Evolutionary conservation across 2,113 vertebrate genomes (phyloP), one percentile per base, ranked within the genome.

Genomic region (Burhinus oedicnemus): DNA sequence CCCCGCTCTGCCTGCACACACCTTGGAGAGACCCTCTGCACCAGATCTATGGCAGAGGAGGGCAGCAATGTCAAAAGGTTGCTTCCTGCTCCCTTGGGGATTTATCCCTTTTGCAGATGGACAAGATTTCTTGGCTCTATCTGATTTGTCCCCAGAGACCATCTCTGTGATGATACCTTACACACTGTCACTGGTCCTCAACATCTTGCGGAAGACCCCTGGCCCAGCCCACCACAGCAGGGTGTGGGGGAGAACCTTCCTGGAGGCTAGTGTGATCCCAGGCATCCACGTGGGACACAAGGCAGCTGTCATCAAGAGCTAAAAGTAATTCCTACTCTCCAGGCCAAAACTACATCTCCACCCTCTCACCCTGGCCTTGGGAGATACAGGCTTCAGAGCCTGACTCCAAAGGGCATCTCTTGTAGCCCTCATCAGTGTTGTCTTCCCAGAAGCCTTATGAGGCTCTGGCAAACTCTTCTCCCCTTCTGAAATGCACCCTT

Each of bases 401-500:
- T 29, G 61, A 45, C n/a, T 62, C 40, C 11, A 4, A 55, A 86
- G 40, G 27, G 38, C 34, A 64, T 15, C 25, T 70, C 27, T 68
- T 36, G 13, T 23, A 76, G 40, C 11, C 23, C 32, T 64, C 21
- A 2, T 30, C 61, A 75, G 27, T 55, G n/a, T 26, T 79, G 18
- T 64, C 42, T 89, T 82, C 51, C 27, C 34, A 89, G 26, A 74
- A 75, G 19, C 6, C 16, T 44, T 42, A 30, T 1, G 10, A 94
- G 23, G 21, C 12, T 86, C 49, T 83, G 20, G 29, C 20, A 96
- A 61, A 80, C 27, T 44, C 58, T 72, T 32, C 19, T 78, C 11
- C 12, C 7, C 15, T 54, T 72, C 58, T 38, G 38, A 83, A 91
- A 84, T 0, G 1, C 1, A 1, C 11, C 38, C 0, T 1, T 36